phyloP scores from a whole-genome alignment of 2,113 vertebrate species.

The Atractosteus spatula region DNA sequence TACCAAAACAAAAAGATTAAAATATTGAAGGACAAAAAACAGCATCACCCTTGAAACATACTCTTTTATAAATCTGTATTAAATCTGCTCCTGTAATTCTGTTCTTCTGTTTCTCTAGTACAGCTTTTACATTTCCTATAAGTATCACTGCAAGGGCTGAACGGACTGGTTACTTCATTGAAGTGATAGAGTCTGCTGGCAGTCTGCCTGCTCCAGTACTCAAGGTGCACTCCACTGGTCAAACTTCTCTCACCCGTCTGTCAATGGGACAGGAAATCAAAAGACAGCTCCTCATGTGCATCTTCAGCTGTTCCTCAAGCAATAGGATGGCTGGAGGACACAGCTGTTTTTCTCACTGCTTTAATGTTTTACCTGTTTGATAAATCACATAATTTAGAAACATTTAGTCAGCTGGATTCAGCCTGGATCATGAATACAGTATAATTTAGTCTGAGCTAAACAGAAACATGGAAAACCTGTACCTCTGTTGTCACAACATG shows the following conservation, averaged over 20 bases:
- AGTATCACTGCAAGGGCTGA: background rate
- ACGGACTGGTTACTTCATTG: background rate
- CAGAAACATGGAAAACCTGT: too few species aligned
- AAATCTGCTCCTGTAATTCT: background rate
- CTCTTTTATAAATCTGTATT: too few species aligned
- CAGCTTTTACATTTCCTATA: background rate
- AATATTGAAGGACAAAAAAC: too few species aligned
- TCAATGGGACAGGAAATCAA: slow-evolving; percentile 31
- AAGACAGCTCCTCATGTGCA: slow-evolving; percentile 21
- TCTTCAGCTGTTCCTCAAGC: slow-evolving; percentile 13
- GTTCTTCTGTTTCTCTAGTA: background rate
- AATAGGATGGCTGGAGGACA: background rate
- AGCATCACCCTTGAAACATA: too few species aligned
- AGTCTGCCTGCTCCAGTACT: background rate
- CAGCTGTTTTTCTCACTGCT: slow-evolving; percentile 10
- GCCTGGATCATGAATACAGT: too few species aligned
- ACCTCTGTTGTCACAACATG: too few species aligned
- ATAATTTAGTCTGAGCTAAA: too few species aligned
- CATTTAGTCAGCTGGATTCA: too few species aligned
- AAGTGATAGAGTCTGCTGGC: background rate
- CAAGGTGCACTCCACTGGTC: background rate
- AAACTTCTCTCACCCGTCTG: slow-evolving; percentile 22
- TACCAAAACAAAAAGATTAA: too few species aligned
- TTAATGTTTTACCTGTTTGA: background rate
- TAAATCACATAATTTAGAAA: background rate